Evolutionary conservation across 2,888 invertebrate species (phyloP).

Genomic region (Agrochola litura): DNA sequence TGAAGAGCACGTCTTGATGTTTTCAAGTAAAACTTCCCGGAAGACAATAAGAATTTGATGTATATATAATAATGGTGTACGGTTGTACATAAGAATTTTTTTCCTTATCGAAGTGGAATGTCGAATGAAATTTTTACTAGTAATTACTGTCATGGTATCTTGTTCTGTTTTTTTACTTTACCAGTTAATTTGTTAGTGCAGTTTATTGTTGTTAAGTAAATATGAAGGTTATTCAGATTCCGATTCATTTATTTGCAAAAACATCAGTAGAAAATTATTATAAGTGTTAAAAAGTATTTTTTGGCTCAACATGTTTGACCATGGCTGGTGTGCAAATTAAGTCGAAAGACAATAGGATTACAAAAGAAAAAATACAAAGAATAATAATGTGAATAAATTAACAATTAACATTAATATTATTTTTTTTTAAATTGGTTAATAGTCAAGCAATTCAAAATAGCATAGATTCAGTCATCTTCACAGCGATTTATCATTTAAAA

Average conservation of each 20-base stretch:
- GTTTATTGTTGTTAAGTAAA: not conserved
- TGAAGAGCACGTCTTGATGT: not conserved
- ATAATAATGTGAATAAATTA: not conserved
- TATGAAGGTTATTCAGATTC: not conserved
- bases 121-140: constrained; percentile 15
- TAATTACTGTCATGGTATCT: constrained; percentile 1
- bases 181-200: not conserved
- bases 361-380: not conserved
- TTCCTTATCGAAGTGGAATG: constrained; percentile 23
- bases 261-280: no score
- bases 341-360: not conserved
- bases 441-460: no score
- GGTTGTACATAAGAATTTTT: not conserved
- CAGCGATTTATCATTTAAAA: not conserved
- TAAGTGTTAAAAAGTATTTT: no score
- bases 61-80: not conserved
- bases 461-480: not conserved
- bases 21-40: constrained; percentile 16
- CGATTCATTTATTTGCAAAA: no score
- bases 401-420: no score
- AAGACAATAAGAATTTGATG: constrained; percentile 15
- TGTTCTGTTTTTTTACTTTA: not conserved
- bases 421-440: no score
- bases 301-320: no score
- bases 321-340: no score